Evolutionary conservation across 1,140 invertebrate species (phyloP), one percentile per base, ranked within the genome.

Genomic region (Nixonia krombeini): DNA sequence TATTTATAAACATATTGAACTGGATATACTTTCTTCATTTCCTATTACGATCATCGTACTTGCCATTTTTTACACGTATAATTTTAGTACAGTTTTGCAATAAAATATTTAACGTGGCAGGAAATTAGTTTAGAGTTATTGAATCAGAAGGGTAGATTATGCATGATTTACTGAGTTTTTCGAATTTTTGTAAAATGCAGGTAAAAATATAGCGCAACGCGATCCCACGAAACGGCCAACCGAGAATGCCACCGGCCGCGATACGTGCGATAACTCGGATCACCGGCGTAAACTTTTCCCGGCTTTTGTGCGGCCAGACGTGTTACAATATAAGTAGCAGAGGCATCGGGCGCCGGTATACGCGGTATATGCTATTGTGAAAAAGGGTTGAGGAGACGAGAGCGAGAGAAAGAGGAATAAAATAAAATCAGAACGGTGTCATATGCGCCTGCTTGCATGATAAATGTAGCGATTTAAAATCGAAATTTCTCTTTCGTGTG

Each of bases 381-480:
- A 76, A 77, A 79, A 79, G 74, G 79, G 75, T 71, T 76, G 72
- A 64, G 58, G 69, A 67, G 64, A 63, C 50, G 62, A 57, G 59
- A 63, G 53, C 58, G 65, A 66, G 57, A 51, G 57, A 74, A 72
- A 74, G 73, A 75, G 78, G 73, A 78, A 80, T 82, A 83, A 82
- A 85, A 84, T 85, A 82, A 83, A 84, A 85, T 85, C 80, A 84
- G 82, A 84, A 82, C 72, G 81, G 76, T 84, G 83, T 84, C 83
- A 84, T 80, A 82, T 78, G 82, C 81, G 83, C 80, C 82, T 84
- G 83, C 81, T 85, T 85, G 83, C 83, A 85, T 85, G 83, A 85
- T 85, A 84, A 85, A 85, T 85, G 83, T 85, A 82, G 81, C 80
- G 83, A 84, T 85, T 85, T 85, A 85, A 85, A 85, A 84, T 84